phyloP scores from a whole-genome alignment of 35 echinoderm and acorn worm species.

The Anneissia japonica region DNA sequence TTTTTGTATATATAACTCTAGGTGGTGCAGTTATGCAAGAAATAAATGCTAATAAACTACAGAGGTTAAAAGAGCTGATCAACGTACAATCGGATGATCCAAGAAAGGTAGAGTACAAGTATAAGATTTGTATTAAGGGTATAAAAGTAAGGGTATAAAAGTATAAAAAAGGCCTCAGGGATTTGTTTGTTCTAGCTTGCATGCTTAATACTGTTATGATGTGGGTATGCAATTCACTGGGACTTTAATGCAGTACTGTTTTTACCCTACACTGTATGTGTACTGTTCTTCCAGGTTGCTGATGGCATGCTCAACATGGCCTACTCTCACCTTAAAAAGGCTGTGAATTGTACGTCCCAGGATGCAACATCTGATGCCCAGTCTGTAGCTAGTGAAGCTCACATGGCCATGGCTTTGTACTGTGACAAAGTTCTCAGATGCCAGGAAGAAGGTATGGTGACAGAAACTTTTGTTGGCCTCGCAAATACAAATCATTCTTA shows the following conservation, averaged over 20 bases:
- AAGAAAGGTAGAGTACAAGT: background rate
- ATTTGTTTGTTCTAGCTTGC: too few relatives aligned
- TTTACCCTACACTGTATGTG: too few relatives aligned
- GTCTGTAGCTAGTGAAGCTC: constrained; percentile 26
- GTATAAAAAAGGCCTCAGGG: too few relatives aligned
- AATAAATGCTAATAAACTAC: background rate
- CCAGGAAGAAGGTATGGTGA: constrained; percentile 56
- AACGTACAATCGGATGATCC: background rate
- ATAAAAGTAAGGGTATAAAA: too few relatives aligned
- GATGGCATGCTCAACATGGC: constrained; percentile 53
- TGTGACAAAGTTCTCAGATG: constrained; percentile 80
- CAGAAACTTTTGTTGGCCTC: too few relatives aligned
- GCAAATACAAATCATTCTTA: too few relatives aligned
- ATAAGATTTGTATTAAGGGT: too few relatives aligned
- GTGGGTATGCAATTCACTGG: too few relatives aligned
- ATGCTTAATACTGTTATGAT: too few relatives aligned
- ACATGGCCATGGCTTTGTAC: constrained; percentile 70
- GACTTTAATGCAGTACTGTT: too few relatives aligned
- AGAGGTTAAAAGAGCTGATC: background rate
- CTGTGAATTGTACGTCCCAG: constrained; percentile 9
- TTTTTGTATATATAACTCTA: too few relatives aligned
- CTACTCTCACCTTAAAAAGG: constrained; percentile 42
- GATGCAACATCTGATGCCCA: background rate
- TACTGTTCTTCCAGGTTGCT: constrained; percentile 37
- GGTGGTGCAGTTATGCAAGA: background rate